phyloP scores from a whole-genome alignment of 2,797 vertebrate genomes.

The Clamator glandarius region DNA sequence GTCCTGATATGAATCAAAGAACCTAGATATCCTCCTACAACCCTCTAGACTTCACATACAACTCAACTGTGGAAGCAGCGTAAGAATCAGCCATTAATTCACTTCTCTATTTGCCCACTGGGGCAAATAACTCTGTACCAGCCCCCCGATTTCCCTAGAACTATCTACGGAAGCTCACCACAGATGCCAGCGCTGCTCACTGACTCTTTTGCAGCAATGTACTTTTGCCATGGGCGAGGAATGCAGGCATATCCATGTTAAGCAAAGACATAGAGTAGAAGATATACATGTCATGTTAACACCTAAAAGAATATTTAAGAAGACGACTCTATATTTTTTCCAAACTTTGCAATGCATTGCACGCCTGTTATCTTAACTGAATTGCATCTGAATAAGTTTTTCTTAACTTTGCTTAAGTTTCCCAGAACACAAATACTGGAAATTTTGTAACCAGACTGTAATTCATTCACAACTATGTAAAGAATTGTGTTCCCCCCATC shows the following conservation, averaged over 20 bases:
- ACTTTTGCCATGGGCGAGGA: background rate
- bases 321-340: background rate
- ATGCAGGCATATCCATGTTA: background rate
- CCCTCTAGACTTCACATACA: background rate
- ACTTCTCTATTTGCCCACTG: background rate
- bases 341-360: accelerated
- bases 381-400: background rate
- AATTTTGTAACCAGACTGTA: background rate
- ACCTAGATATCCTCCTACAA: background rate
- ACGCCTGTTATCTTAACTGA: background rate
- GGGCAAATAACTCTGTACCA: background rate
- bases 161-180: background rate
- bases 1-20: background rate
- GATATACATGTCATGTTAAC: background rate
- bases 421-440: background rate
- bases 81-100: background rate
- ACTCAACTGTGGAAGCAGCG: background rate
- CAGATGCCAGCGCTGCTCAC: background rate
- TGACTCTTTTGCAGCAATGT: background rate
- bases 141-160: background rate
- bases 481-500: accelerated
- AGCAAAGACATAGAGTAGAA: background rate
- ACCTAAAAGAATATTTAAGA: background rate
- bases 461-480: background rate
- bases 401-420: background rate